Evolutionary conservation across 1,140 invertebrate species (phyloP).

Genomic region (Lepidurus couesii): DNA sequence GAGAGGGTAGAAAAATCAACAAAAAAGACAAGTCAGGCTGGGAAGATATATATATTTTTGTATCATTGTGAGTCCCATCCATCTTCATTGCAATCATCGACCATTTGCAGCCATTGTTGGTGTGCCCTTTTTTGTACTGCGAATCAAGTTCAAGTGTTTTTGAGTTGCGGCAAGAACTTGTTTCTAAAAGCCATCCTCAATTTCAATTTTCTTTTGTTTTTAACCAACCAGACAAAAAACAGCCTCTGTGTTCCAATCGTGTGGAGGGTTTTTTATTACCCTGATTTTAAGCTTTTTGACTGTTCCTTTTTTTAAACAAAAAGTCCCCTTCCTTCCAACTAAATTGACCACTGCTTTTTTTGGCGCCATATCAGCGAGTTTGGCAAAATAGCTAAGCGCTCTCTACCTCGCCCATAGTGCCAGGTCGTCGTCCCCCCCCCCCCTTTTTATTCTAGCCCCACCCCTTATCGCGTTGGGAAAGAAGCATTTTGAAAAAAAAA

Average conservation of each 20-base stretch:
- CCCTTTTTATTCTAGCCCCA: neutral
- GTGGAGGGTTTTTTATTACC: neutral
- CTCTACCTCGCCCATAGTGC: slow-evolving; percentile 24
- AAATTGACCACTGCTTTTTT: neutral
- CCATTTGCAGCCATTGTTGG: neutral
- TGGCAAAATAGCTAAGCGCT: neutral
- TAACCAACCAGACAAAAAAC: no score
- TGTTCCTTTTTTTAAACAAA: neutral
- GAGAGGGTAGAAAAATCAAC: neutral
- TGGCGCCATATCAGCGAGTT: neutral
- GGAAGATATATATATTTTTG: neutral
- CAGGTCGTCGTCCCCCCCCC: slow-evolving; percentile 7
- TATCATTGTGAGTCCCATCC: neutral
- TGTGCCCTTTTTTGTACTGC: neutral
- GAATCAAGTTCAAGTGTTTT: neutral
- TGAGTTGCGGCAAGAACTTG: neutral
- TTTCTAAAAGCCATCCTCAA: neutral
- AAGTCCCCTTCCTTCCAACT: neutral
- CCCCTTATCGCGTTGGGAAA: neutral
- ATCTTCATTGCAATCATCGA: neutral
- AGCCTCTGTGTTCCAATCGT: neutral
- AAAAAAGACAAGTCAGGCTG: neutral
- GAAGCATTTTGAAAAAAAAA: neutral
- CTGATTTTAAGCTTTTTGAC: neutral
- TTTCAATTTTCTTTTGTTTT: neutral